Percentiles rank a stretch among this genome's conserved stretches.
Conservation (phyloP, 2,888 invertebrate genomes). For the Dichetophora obliterata region DNA sequence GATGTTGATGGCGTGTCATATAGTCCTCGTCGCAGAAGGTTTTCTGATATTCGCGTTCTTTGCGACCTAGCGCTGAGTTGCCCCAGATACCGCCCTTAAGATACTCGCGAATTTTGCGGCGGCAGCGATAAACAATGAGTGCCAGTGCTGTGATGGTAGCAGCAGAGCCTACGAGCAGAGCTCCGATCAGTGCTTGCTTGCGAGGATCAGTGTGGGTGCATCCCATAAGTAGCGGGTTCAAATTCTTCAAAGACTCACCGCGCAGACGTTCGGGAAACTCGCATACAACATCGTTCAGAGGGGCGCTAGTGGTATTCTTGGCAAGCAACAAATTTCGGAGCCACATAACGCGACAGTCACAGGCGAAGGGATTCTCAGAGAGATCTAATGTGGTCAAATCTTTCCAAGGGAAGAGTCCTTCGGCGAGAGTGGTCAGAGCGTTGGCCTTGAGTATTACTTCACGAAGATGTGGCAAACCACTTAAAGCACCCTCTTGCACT, state of each 20-base stretch:
- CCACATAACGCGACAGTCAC: constrained; percentile 87
- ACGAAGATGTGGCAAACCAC: constrained; percentile 83
- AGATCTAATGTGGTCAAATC: constrained; percentile 83
- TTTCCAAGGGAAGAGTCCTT: constrained; percentile 84
- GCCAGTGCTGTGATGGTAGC: constrained; percentile 80
- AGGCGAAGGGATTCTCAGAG: constrained; percentile 85
- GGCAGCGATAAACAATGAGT: constrained; percentile 83
- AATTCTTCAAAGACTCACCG: constrained; percentile 77
- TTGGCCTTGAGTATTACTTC: constrained; percentile 85
- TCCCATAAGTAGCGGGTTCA: constrained; percentile 84
- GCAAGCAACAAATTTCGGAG: constrained; percentile 76
- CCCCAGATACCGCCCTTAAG: constrained; percentile 76
- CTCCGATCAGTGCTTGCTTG: constrained; percentile 85
- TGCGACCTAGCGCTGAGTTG: constrained; percentile 72
- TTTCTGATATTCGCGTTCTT: constrained; percentile 91
- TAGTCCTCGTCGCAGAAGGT: constrained; percentile 91
- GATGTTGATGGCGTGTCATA: constrained; percentile 70
- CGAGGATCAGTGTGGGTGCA: constrained; percentile 85
- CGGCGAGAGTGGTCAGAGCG: constrained; percentile 80
- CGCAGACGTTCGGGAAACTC: constrained; percentile 81
- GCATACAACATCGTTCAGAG: constrained; percentile 74
- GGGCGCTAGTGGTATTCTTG: constrained; percentile 66
- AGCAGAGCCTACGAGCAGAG: constrained; percentile 81
- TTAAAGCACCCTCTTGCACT: constrained; percentile 86
- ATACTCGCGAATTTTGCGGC: constrained; percentile 84